phyloP scores from a whole-genome alignment of 2,888 invertebrate species.

The Megastigmus dorsalis region DNA sequence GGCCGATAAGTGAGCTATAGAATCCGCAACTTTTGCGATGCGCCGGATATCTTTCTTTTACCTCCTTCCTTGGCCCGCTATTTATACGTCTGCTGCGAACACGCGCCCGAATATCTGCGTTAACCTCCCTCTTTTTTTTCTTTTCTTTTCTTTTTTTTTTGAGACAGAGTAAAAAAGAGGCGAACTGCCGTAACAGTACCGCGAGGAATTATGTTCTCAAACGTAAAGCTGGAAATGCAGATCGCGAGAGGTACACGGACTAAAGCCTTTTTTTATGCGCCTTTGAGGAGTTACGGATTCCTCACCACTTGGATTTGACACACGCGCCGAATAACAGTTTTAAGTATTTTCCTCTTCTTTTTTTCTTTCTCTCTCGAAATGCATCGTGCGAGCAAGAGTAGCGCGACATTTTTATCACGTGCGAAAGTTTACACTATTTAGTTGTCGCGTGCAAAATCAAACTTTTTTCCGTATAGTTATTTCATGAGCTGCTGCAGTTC shows the following conservation, averaged over 20 bases:
- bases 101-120: constrained; percentile 59
- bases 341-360: too few species aligned
- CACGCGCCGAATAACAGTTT: too few species aligned
- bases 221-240: constrained; percentile 2
- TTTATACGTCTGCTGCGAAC: constrained; percentile 55
- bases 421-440: too few species aligned
- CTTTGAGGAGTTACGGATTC: too few species aligned
- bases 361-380: too few species aligned
- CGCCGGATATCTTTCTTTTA: constrained; percentile 51
- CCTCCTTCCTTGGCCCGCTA: constrained; percentile 52
- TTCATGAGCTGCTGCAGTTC: too few species aligned
- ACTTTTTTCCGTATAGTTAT: too few species aligned
- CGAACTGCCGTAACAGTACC: constrained; percentile 37
- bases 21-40: constrained; percentile 61
- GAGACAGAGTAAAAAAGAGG: constrained; percentile 11
- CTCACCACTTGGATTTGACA: too few species aligned
- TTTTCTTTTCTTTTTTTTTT: too few species aligned
- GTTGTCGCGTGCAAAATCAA: too few species aligned
- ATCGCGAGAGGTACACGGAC: not conserved
- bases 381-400: too few species aligned
- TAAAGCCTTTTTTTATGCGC: not conserved
- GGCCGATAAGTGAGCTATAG: constrained; percentile 62
- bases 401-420: too few species aligned
- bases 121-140: constrained; percentile 55
- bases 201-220: constrained; percentile 45